Conservation (phyloP, 2,888 invertebrate genomes). For the Lathronympha strigana region DNA sequence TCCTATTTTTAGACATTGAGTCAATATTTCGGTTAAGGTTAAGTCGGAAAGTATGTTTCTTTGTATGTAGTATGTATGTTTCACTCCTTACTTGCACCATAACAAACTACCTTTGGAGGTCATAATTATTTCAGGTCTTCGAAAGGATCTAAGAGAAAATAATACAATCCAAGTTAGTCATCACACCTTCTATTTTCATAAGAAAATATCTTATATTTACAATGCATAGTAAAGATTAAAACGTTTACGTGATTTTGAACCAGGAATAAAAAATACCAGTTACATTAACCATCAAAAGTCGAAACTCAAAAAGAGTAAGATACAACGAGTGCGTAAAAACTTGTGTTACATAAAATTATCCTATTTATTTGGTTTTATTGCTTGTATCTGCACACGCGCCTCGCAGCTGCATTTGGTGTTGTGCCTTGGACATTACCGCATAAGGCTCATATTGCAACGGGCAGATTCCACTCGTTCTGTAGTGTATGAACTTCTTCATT, state of each 20-base stretch:
- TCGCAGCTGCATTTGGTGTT: conserved; percentile 24
- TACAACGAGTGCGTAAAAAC: conserved; percentile 29
- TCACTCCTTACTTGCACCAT: too few species aligned
- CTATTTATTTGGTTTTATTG: conserved; percentile 40
- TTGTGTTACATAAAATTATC: conserved; percentile 30
- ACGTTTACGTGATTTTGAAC: conserved; percentile 33
- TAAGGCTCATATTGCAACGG: conserved; percentile 23
- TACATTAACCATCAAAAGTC: conserved; percentile 17
- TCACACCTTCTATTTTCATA: conserved; percentile 53
- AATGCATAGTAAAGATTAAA: conserved; percentile 44
- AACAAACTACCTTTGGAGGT: too few species aligned
- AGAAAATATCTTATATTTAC: conserved; percentile 55
- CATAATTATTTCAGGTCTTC: too few species aligned
- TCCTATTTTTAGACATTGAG: too few species aligned
- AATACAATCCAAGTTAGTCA: conserved; percentile 32
- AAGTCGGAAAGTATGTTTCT: too few species aligned
- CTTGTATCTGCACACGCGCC: conserved; percentile 33
- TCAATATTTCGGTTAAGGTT: too few species aligned
- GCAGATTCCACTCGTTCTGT: conserved; percentile 1
- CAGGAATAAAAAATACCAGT: conserved; percentile 19
- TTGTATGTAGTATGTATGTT: too few species aligned
- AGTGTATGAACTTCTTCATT: not conserved
- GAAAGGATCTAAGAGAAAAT: not conserved
- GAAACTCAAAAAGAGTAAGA: conserved; percentile 15
- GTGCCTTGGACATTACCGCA: conserved; percentile 32